phyloP scores from a whole-genome alignment of 2,797 vertebrate species.

The Arnoldichthys spilopterus region DNA sequence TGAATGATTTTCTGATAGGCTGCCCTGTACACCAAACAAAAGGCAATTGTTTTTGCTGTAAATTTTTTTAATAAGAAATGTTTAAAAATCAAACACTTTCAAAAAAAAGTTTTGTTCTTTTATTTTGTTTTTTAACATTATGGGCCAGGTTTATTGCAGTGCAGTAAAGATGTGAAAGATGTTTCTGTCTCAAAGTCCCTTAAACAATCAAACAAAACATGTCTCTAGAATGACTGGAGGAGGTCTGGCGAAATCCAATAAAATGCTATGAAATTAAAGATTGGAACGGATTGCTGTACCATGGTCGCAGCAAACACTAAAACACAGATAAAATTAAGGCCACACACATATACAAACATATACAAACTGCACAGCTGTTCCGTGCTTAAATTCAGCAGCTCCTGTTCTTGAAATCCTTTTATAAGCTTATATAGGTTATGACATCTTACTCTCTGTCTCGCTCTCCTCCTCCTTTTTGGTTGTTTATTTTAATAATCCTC shows the following conservation, averaged over 20 bases:
- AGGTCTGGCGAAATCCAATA: slow-evolving; percentile 15
- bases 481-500: slow-evolving; percentile 72
- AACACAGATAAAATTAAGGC: not conserved
- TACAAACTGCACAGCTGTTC: slow-evolving; percentile 4
- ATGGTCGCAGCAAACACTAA: not conserved
- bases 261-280: slow-evolving; percentile 19
- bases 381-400: slow-evolving; percentile 25
- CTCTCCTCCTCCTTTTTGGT: slow-evolving; percentile 36
- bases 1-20: too few relatives aligned
- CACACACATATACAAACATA: not conserved
- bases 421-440: slow-evolving; percentile 51
- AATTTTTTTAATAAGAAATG: too few relatives aligned
- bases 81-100: too few relatives aligned
- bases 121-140: not conserved
- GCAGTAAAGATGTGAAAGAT: not conserved
- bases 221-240: not conserved
- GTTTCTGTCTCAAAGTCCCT: slow-evolving; percentile 2
- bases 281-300: slow-evolving; percentile 7
- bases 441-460: slow-evolving; percentile 42
- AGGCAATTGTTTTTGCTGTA: too few relatives aligned
- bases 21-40: too few relatives aligned
- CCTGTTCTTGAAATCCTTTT: slow-evolving; percentile 63
- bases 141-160: not conserved
- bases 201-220: slow-evolving; percentile 10
- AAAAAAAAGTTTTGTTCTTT: too few relatives aligned